phyloP scores from a whole-genome alignment of 2,797 vertebrate species.

The Brachymystax lenok region DNA sequence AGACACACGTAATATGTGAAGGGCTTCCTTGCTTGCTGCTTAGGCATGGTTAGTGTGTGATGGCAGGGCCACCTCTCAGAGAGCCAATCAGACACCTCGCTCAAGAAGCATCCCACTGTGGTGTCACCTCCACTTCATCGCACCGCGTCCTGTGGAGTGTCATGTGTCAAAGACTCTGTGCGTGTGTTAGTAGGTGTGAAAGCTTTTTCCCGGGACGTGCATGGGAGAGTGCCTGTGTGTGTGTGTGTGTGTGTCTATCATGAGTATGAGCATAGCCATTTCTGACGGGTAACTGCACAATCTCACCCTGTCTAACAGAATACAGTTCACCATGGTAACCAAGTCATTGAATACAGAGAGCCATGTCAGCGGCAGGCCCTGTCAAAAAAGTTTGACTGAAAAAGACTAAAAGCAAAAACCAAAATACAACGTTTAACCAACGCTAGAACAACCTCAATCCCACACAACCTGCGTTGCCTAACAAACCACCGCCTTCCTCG shows the following conservation, averaged over 20 bases:
- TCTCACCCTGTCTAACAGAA: conserved; percentile 58
- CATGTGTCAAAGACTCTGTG: background rate
- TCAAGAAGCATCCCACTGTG: too few species aligned
- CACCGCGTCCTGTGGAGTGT: too few species aligned
- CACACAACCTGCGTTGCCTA: background rate
- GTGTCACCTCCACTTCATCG: too few species aligned
- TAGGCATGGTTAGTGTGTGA: too few species aligned
- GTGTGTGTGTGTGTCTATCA: background rate
- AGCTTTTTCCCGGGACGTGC: too few species aligned
- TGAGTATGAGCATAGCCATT: conserved; percentile 47
- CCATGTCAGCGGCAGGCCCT: background rate
- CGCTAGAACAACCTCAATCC: background rate
- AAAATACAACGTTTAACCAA: background rate
- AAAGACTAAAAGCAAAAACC: background rate
- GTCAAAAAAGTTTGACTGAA: background rate
- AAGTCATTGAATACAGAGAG: conserved; percentile 30
- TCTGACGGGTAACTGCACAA: conserved; percentile 53
- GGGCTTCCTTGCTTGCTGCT: too few species aligned
- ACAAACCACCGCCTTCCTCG: conserved; percentile 8
- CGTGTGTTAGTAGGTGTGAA: background rate
- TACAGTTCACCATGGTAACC: conserved; percentile 71
- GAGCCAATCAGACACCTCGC: too few species aligned
- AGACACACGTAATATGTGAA: too few species aligned
- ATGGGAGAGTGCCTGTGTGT: background rate
- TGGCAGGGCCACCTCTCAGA: too few species aligned